Base-by-base conservation (phyloP, 2,113 vertebrate species). In the Salvelinus namaycush region DNA sequence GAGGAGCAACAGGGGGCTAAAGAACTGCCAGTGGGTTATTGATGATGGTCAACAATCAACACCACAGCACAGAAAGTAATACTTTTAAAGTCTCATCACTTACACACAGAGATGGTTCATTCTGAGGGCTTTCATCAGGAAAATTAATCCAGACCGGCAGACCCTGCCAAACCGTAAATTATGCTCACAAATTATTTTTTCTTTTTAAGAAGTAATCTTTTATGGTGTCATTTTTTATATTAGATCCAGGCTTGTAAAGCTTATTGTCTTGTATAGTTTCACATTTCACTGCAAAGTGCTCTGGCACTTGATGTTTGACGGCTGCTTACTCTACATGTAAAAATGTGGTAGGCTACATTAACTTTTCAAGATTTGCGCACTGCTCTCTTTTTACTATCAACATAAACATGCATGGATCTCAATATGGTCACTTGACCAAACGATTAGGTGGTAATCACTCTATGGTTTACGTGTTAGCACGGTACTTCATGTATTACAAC, bases 71-170 rank as follows among this genome's bases (percentile, higher is more conserved):
- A 29, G 73, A 82, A 70, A 85, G 85, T 76, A 79, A 85, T 87
- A 83, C 81, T 83, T 83, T 87, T 75, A 79, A 87, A 85, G 76
- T 84, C 81, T 80, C 81, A 81, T 88, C 80, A 82, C 79, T 87
- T 81, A 82, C 74, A 82, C 51, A 39, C 24, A 5, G 26, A 70
- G 79, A 75, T 67, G 77, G 68, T 76, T 75, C 80, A 77, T 78
- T 77, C 75, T 70, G 54, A 73, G 77, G 77, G 69, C 79, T 76
- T 82, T 82, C 76, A 84, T 84, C 76, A 74, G 70, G 84, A 81
- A 86, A 84, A 89, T 87, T 20, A 85, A 85, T 82, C 79, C 79
- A n/a, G n/a, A n/a, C n/a, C 22, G 3, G 24, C 62, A 70, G 39
- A 72, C 72, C 80, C 76, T 73, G 70, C 26, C 29, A 76, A 75